A percentile compares a stretch with the other conserved stretches of the same genome.
Evolutionary conservation across 2,113 vertebrate genomes (phyloP).

Genomic region (Leucosticte australis): DNA sequence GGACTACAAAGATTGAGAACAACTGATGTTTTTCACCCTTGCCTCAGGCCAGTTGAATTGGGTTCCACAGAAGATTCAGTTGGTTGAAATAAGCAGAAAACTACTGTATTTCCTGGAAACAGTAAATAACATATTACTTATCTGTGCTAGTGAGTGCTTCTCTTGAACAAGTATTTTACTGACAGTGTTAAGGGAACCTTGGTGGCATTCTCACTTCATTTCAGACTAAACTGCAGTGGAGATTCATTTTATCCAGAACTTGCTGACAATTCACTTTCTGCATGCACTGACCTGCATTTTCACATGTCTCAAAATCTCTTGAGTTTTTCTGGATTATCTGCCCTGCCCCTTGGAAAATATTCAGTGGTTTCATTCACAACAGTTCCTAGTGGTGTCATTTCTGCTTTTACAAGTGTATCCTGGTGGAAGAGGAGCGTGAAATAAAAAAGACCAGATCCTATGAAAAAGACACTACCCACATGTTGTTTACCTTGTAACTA

Average conservation of each 20-base stretch:
- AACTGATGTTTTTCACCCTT: not conserved
- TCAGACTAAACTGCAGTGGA: not conserved
- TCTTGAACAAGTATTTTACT: not conserved
- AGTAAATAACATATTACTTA: not conserved
- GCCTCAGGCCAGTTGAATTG: not conserved
- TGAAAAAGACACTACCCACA: not conserved
- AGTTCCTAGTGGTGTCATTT: not conserved
- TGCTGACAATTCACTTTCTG: not conserved
- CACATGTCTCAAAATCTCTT: not conserved
- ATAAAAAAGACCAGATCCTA: not conserved
- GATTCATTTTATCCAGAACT: not conserved
- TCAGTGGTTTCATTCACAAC: not conserved
- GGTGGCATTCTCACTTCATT: not conserved
- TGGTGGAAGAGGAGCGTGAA: not conserved
- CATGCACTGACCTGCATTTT: not conserved
- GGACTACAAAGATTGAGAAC: not conserved
- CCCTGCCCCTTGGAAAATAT: not conserved
- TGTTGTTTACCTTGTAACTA: not conserved
- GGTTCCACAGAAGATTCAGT: not conserved
- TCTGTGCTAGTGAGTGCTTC: not conserved
- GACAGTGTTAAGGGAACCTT: not conserved
- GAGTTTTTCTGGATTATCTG: not conserved
- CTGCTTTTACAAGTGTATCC: not conserved
- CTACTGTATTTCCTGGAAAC: not conserved
- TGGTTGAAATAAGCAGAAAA: not conserved